Evolutionary conservation across 2,888 invertebrate genomes (phyloP), one percentile per base, ranked within the genome.

Genomic region (Azorinus chamasolen): DNA sequence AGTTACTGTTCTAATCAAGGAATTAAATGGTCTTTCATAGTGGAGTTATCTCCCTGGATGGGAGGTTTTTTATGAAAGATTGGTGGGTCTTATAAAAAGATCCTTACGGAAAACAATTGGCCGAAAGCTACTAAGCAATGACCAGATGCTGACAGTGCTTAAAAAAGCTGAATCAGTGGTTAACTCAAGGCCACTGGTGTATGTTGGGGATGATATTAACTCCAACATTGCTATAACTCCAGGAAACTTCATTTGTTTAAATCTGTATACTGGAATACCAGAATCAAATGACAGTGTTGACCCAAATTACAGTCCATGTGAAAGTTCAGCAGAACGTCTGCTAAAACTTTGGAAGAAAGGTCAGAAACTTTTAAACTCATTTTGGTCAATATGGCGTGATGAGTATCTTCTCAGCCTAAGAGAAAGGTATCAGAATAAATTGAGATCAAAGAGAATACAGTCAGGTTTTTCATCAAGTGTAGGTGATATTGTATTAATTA

Each of bases 1-100:
- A 45, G 20, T 39, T 61, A 61, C 27, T n/a, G 14, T 27, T 41
- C 64, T 10, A 27, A 45, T 43, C 14, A 14, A 20, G 25, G 46
- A n/a, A 64, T 64, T 22, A 53, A 54, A 32, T 64, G 54, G 54
- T 16, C 12, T 18, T 64, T 64, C 18, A 64, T 64, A 12, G 62
- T 62, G 5, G 57, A 57, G n/a, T 22, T 41, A 20, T 14, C 57
- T 18, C 57, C 39, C 10, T 57, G 39, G 57, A 41, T 41, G 18
- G 43, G 46, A 14, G 45, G 64, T 2, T 46, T 54, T 55, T 22
- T 55, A 45, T 32, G 55, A 55, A 55, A 8, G 55, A 32, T 18
- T 55, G 14, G 48, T 54, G 14, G 32, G 61, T 14, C 27, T 61
- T n/a, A n/a, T n/a, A n/a, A n/a, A n/a, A n/a, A n/a, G n/a, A n/a